A percentile compares a stretch with the other conserved stretches of the same genome.
These are phyloP conservation scores for Synergus itoensis DNA, from an alignment of 2,888 invertebrate species.

Conservation along the genomic window DNA sequence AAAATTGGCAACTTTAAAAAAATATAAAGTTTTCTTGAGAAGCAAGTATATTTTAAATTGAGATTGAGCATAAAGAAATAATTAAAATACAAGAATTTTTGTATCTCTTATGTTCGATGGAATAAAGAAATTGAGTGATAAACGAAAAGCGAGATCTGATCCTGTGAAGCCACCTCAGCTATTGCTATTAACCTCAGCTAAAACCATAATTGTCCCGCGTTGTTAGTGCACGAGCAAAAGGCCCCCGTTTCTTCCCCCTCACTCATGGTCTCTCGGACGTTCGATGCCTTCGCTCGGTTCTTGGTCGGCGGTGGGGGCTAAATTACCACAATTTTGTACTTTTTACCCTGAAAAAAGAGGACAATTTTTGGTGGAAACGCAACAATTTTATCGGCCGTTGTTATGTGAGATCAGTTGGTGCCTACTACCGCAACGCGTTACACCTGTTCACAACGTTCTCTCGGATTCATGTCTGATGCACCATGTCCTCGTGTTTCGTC, in stretches of 20 bases:
- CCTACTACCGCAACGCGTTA: constrained; percentile 76
- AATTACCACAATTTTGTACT: constrained; percentile 77
- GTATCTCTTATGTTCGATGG: not conserved
- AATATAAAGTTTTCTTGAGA: too few relatives aligned
- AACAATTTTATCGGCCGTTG: constrained; percentile 77
- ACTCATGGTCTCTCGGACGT: constrained; percentile 51
- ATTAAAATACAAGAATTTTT: not conserved
- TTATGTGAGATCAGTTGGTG: constrained; percentile 77
- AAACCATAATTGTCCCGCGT: constrained; percentile 70
- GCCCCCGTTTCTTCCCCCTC: constrained; percentile 55
- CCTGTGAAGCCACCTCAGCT: constrained; percentile 61
- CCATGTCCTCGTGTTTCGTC: not conserved
- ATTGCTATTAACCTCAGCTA: constrained; percentile 66
- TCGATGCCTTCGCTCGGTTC: constrained; percentile 45
- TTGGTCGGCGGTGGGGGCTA: constrained; percentile 68
- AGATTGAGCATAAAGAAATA: too few relatives aligned
- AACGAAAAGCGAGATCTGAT: constrained; percentile 22
- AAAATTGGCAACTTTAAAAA: too few relatives aligned
- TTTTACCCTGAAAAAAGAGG: constrained; percentile 74
- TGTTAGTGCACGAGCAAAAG: constrained; percentile 60
- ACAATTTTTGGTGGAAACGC: constrained; percentile 78
- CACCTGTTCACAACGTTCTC: constrained; percentile 65
- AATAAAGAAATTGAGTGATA: not conserved
- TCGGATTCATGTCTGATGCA: not conserved
- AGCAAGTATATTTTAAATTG: too few relatives aligned